Conservation (phyloP, 2,797 vertebrate genomes). For the Hephaestus fuliginosus region DNA sequence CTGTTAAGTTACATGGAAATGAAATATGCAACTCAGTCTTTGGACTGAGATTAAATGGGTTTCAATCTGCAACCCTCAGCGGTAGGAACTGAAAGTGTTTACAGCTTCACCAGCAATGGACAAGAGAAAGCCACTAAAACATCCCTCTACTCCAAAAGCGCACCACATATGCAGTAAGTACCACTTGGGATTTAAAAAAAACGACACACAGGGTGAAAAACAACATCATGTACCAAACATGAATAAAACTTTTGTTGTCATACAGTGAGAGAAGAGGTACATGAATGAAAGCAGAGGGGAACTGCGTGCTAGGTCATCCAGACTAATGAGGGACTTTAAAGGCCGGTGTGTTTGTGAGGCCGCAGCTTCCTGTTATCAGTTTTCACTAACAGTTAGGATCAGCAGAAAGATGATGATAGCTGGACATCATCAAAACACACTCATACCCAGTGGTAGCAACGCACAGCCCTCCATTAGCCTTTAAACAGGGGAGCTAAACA, state of each 20-base stretch:
- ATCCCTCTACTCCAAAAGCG: constrained; percentile 10
- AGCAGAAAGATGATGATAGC: constrained; percentile 43
- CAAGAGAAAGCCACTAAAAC: constrained; percentile 6
- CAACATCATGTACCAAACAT: constrained; percentile 23
- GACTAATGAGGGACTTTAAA: constrained; percentile 66
- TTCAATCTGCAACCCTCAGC: constrained; percentile 34
- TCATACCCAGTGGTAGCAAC: constrained; percentile 10
- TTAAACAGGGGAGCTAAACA: constrained; percentile 45
- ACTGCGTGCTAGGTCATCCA: constrained; percentile 17
- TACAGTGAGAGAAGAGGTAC: constrained; percentile 15
- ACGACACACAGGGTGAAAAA: constrained; percentile 25
- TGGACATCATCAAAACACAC: constrained; percentile 48
- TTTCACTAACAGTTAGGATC: constrained; percentile 41
- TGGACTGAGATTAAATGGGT: constrained; percentile 52
- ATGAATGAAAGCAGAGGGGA: constrained; percentile 28
- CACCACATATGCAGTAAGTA: constrained; percentile 1
- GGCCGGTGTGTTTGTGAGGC: constrained; percentile 47
- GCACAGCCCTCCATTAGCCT: constrained; percentile 53
- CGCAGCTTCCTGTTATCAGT: constrained; percentile 30
- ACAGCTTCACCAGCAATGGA: constrained; percentile 31
- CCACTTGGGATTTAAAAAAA: constrained; percentile 31
- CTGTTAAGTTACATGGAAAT: constrained; percentile 45
- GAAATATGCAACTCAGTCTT: constrained; percentile 54
- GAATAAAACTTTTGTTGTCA: constrained; percentile 36
- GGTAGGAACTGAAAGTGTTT: constrained; percentile 25